Base-by-base conservation (phyloP, 2,888 invertebrate genomes). In the Chrysodeixis includens region DNA sequence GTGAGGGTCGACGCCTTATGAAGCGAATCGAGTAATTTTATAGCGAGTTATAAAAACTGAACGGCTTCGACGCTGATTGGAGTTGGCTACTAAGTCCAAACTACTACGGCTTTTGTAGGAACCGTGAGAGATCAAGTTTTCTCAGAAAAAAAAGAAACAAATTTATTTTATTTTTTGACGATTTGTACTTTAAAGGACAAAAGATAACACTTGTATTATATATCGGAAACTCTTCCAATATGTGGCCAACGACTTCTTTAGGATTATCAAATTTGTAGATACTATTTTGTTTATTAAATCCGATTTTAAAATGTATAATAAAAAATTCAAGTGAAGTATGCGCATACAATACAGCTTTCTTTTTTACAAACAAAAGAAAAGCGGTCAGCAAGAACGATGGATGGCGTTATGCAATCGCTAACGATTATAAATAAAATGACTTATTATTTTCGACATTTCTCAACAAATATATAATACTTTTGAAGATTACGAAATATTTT, bases 1-100 rank as follows among this genome's bases (percentile, higher is more conserved):
- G 71, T 78, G 76, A 80, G 81, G 83, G 83, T 86, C 85, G 83
- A 82, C 83, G 87, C 79, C 83, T 84, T 85, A 83, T 82, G 83
- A 75, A 84, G 72, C 82, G 78, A 83, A 82, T 84, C 83, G 74
- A 82, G 85, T 83, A 79, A 85, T 86, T 89, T 88, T 87, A 90
- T 87, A 80, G 81, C 76, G 66, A 80, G 77, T 83, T 83, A 88
- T 87, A 90, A 90, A 86, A 89, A 86, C 83, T 82, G 81, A 83
- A 83, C 81, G 71, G 79, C 68, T 71, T 67, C 56, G 68, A 62
- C 55, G 53, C 57, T 63, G 71, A 76, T 70, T 74, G 64, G 63
- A 66, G 65, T 63, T 52, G 70, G 78, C 79, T 79, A 78, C 79
- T 70, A 81, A 77, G 72, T 70, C 57, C 58, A 54, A 54, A 51